Evolutionary conservation across 1,140 invertebrate species (phyloP), one percentile per base, ranked within the genome.

Genomic region (Diploscapter pachys): DNA sequence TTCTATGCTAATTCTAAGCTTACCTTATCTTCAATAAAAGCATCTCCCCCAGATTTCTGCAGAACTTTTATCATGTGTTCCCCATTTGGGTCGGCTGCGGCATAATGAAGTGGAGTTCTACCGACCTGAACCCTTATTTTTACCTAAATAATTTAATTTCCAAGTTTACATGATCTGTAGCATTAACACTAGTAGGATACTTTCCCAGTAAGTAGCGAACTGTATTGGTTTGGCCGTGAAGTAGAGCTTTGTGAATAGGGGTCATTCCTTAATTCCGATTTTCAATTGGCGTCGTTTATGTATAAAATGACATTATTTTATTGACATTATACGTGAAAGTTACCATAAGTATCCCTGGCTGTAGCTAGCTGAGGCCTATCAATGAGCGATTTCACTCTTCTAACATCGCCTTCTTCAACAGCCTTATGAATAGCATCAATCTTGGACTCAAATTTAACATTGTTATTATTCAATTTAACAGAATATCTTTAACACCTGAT

Each of bases 331-430:
- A 50, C n/a, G 9, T 63, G 31, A 61, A n/a, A 48, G 62, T 66
- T 61, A 80, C 82, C 83, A 64, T 85, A 73, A 61, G 75, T 70
- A 75, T 95, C 92, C 79, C 91, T 90, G 3, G 93, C 92, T 57
- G 93, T 90, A 5, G 93, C 93, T 82, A 96, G 92, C 89, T 94
- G 93, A 82, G 92, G 91, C 73, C 93, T 87, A 87, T 96, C 93
- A 80, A 96, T 87, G 4, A 93, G 90, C 63, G 90, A 90, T 87
- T 94, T 92, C 51, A 96, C 87, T 79, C 93, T 92, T 79, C 91
- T 87, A 75, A 95, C 87, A 82, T 91, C 92, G 5, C 94, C 94
- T 83, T 92, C 90, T 83, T 90, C 90, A 9, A 93, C 92, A 49
- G 93, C 92, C 79, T 91, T 86, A 82, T 96, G 93, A 50, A 96